phyloP scores from a whole-genome alignment of 2,113 vertebrate species.

The Cheirogaleus medius region DNA sequence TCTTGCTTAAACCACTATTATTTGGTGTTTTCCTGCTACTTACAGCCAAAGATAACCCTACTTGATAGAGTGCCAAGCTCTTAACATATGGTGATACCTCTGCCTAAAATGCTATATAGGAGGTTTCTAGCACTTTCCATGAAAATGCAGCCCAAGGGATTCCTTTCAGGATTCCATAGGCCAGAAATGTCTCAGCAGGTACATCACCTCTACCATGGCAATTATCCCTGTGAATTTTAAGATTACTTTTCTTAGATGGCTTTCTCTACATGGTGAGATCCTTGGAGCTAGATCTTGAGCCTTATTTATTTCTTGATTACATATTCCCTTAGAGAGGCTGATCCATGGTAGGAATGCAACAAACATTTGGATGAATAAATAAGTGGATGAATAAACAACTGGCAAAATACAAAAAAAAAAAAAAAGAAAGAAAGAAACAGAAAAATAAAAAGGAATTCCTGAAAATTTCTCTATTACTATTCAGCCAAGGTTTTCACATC shows the following conservation, averaged over 20 bases:
- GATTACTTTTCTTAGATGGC: not conserved
- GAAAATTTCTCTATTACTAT: not conserved
- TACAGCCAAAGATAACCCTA: not conserved
- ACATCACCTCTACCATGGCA: not conserved
- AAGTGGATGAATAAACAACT: not conserved
- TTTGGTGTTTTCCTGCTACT: not conserved
- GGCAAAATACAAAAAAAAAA: not conserved
- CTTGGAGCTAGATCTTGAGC: not conserved
- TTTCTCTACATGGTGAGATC: not conserved
- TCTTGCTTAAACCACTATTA: not conserved
- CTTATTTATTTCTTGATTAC: not conserved
- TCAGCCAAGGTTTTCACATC: not conserved
- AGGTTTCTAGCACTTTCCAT: not conserved
- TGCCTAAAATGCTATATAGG: not conserved
- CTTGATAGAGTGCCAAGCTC: not conserved
- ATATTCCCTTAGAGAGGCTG: not conserved
- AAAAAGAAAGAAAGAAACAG: not conserved
- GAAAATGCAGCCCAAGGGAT: not conserved
- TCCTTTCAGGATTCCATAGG: not conserved
- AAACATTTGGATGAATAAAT: not conserved
- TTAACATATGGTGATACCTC: not conserved
- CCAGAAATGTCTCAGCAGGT: not conserved
- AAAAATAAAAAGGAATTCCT: not conserved
- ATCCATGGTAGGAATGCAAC: not conserved
- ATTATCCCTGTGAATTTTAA: not conserved